These are phyloP conservation scores for Beroe ovata DNA, from an alignment of 37 sponge, comb jelly and placozoan species.

Conservation along the genomic window DNA sequence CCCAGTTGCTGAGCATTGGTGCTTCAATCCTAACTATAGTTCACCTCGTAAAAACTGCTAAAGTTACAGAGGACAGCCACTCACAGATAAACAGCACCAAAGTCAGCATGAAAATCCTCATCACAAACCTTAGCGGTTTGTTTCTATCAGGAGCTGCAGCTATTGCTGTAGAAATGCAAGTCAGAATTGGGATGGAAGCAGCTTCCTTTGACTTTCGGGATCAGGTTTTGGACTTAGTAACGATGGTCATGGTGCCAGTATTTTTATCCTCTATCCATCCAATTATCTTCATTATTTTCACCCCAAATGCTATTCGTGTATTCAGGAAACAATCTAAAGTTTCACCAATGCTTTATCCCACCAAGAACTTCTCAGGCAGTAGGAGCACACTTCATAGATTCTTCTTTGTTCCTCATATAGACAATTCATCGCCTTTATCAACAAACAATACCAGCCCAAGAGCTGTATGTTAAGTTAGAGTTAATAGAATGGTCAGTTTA, in stretches of 20 bases:
- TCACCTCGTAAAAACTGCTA: slow-evolving; percentile 15
- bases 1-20: slow-evolving; percentile 18
- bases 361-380: neutral
- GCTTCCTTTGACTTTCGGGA: neutral
- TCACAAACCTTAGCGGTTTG: slow-evolving; percentile 14
- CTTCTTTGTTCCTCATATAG: neutral
- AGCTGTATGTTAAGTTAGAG: neutral
- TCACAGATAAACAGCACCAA: slow-evolving; percentile 32
- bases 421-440: neutral
- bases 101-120: slow-evolving; percentile 22
- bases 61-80: neutral
- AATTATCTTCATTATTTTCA: slow-evolving; percentile 20
- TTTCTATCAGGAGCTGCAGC: slow-evolving; percentile 1
- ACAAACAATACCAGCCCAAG: neutral
- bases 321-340: neutral
- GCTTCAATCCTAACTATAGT: slow-evolving; percentile 19
- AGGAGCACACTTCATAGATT: neutral
- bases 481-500: too few species aligned
- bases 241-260: slow-evolving; percentile 22
- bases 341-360: neutral
- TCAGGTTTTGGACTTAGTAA: slow-evolving; percentile 24
- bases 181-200: neutral
- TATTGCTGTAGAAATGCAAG: neutral
- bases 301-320: slow-evolving; percentile 2
- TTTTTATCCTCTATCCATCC: slow-evolving; percentile 5